Evolutionary conservation across 2,113 vertebrate genomes (phyloP), one percentile per base, ranked within the genome.

Genomic region (Nothobranchius furzeri): DNA sequence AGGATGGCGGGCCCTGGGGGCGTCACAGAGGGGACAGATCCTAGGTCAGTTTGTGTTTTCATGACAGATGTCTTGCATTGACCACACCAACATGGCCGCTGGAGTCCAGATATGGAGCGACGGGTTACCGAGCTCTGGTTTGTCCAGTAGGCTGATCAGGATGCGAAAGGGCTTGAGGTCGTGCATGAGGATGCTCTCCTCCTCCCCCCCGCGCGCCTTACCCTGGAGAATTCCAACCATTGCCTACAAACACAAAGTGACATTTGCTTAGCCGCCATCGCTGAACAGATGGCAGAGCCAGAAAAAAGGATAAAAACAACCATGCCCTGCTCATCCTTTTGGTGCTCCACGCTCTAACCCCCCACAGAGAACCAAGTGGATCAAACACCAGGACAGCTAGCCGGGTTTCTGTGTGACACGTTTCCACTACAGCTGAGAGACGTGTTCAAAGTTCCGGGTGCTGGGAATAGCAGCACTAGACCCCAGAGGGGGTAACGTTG

Each of bases 161-260:
- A 99, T 99, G 65, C 98, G 95, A 81, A 99, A 99, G 14, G 98
- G 98, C 89, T 99, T 99, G 60, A 99, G 92, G 85, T 99, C 97
- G 42, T 98, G 97, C 94, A 95, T 97, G 78, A 97, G 89, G 1
- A 95, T 90, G 70, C 93, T 98, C 82, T 98, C 98, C 75, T 94
- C 93, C 85, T 98, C 95, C 79, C 95, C 95, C 14, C 94, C 94
- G 35, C 91, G 76, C 60, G 95, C 95, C 79, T 97, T 99, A 47
- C 98, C 93, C 89, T 99, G 95, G 74, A 99, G 91, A 87, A 98
- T 99, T 70, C 95, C 96, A 67, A 98, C 92, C 98, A 99, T 99
- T 48, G 97, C 97, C 98, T 99, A 81, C 17, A 88, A 85, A 68
- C 11, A 66, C 40, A 75, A 49, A 11, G 12, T 35, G 12, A 36